phyloP scores from a whole-genome alignment of 1,140 invertebrate species.

The Paramacrobiotus metropolitanus region DNA sequence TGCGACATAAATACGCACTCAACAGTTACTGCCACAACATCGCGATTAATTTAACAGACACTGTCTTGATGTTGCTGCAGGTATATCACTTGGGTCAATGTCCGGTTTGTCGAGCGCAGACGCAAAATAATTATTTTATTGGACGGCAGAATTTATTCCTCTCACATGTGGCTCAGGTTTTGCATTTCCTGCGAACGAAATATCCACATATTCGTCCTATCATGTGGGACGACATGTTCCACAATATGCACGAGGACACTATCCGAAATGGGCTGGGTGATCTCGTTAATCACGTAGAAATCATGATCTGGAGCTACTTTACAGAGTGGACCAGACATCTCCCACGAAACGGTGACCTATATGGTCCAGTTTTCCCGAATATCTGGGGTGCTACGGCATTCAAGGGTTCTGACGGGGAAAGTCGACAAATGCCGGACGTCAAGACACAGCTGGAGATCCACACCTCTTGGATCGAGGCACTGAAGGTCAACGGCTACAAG shows the following conservation, averaged over 20 bases:
- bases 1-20: background rate
- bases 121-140: background rate
- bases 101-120: background rate
- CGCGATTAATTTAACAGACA: no score
- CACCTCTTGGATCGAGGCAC: constrained; percentile 40
- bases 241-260: constrained; percentile 30
- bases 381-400: constrained; percentile 83
- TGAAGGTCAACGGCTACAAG: constrained; percentile 28
- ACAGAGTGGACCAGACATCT: constrained; percentile 33
- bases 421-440: constrained; percentile 36
- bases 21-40: constrained; percentile 25
- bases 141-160: background rate
- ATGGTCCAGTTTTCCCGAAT: constrained; percentile 48
- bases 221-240: constrained; percentile 87
- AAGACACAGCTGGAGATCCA: constrained; percentile 43
- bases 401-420: constrained; percentile 52
- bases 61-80: constrained; percentile 42
- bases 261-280: constrained; percentile 27
- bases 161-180: background rate
- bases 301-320: constrained; percentile 59
- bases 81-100: background rate
- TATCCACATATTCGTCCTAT: constrained; percentile 36
- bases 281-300: constrained; percentile 47
- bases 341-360: constrained; percentile 37
- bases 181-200: background rate